Evolutionary conservation across 2,888 invertebrate genomes (phyloP).

Genomic region (Machimus atricapillus): DNA sequence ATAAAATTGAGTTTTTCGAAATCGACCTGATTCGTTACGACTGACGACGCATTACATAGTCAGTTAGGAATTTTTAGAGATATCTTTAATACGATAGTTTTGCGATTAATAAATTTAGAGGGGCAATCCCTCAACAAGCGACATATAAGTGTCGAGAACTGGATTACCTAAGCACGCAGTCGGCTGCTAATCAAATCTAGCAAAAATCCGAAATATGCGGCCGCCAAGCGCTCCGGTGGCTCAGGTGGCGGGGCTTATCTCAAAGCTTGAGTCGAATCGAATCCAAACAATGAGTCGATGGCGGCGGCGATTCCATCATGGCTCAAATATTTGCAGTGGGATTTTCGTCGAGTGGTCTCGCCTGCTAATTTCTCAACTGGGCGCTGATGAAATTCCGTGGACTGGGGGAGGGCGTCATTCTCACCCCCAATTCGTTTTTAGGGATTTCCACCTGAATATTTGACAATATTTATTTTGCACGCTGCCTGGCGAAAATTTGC

Average conservation of each 20-base stretch:
- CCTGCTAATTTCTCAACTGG: neutral
- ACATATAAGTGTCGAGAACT: neutral
- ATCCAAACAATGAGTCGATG: neutral
- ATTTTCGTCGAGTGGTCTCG: neutral
- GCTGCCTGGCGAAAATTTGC: neutral
- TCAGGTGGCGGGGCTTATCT: neutral
- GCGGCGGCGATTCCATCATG: constrained; percentile 4
- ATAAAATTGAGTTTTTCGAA: neutral
- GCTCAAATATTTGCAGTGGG: constrained; percentile 5
- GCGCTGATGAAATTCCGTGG: neutral
- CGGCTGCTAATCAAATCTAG: neutral
- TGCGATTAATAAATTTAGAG: neutral
- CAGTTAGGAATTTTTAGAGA: neutral
- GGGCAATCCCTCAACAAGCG: neutral
- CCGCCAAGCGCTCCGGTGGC: neutral
- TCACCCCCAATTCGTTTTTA: neutral
- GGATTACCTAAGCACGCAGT: neutral
- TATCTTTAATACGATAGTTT: neutral
- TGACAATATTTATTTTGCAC: neutral
- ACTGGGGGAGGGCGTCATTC: neutral
- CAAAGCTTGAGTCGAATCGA: neutral
- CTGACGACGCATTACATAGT: no score
- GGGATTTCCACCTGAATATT: neutral
- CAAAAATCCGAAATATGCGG: neutral
- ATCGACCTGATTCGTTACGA: neutral